Percentiles rank a stretch among this genome's conserved stretches.
Evolutionary conservation across 35 echinoderm and acorn worm genomes (phyloP).

Genomic region (Lytechinus variegatus): DNA sequence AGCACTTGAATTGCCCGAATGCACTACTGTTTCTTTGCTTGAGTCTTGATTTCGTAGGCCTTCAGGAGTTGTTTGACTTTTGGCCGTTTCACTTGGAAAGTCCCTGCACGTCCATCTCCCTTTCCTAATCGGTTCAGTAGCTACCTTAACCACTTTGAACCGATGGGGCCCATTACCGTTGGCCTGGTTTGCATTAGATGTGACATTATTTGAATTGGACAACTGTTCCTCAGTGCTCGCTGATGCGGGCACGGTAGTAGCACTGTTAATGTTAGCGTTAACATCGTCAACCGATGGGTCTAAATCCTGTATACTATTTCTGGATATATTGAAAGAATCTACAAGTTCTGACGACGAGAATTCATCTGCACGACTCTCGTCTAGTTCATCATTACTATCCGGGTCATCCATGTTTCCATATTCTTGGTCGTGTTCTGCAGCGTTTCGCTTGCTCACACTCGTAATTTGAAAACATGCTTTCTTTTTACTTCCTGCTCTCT

Average conservation of each 20-base stretch:
- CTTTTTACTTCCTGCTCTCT: slow-evolving; percentile 60
- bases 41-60: slow-evolving; percentile 63
- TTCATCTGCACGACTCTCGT: slow-evolving; percentile 95
- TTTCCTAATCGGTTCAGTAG: slow-evolving; percentile 86
- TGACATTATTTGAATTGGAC: slow-evolving; percentile 51
- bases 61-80: slow-evolving; percentile 50
- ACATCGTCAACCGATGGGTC: slow-evolving; percentile 64
- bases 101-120: slow-evolving; percentile 99
- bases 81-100: slow-evolving; percentile 68
- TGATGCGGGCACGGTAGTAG: background rate
- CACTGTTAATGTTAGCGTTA: slow-evolving; percentile 29
- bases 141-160: slow-evolving; percentile 96
- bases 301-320: slow-evolving; percentile 72
- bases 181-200: slow-evolving; percentile 54
- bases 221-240: slow-evolving; percentile 56
- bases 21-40: slow-evolving; percentile 66
- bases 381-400: slow-evolving; percentile 95
- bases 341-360: slow-evolving; percentile 82
- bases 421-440: slow-evolving; percentile 67
- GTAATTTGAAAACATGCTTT: slow-evolving; percentile 98
- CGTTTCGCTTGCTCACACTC: slow-evolving; percentile 74
- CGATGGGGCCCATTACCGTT: slow-evolving; percentile 96
- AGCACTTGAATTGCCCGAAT: slow-evolving; percentile 95
- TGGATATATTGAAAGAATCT: slow-evolving; percentile 75
- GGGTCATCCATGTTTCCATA: slow-evolving; percentile 73